Conservation (phyloP, 2,888 invertebrate genomes). For the Arge pagana region DNA sequence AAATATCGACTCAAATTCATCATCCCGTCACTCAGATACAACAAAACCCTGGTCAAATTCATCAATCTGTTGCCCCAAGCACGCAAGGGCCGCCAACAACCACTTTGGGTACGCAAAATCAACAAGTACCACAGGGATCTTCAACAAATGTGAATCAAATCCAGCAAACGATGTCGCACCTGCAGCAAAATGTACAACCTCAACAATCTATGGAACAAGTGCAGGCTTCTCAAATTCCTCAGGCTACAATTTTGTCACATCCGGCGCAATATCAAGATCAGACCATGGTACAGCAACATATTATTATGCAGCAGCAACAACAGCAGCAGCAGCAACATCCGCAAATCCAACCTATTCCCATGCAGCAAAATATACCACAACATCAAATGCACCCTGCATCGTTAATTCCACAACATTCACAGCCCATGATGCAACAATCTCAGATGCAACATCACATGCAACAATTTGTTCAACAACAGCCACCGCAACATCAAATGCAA, state of each 20-base stretch:
- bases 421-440: slow-evolving; percentile 26
- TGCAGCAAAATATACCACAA: slow-evolving; percentile 19
- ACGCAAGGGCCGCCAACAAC: slow-evolving; percentile 13
- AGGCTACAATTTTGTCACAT: background rate
- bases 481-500: slow-evolving; percentile 24
- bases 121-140: slow-evolving; percentile 31
- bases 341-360: slow-evolving; percentile 20
- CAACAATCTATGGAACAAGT: slow-evolving; percentile 26
- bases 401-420: slow-evolving; percentile 14
- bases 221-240: background rate
- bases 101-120: slow-evolving; percentile 10
- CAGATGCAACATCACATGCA: slow-evolving; percentile 35
- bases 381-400: slow-evolving; percentile 25
- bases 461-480: slow-evolving; percentile 32
- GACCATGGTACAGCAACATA: slow-evolving; percentile 39
- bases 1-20: slow-evolving; percentile 3
- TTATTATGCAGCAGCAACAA: slow-evolving; percentile 18
- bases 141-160: slow-evolving; percentile 14
- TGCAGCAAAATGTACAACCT: slow-evolving; percentile 36
- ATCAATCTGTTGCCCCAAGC: slow-evolving; percentile 12
- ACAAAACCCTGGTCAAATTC: slow-evolving; percentile 9
- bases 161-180: slow-evolving; percentile 32
- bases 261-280: slow-evolving; percentile 30
- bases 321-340: slow-evolving; percentile 11
- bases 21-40: slow-evolving; percentile 9